Base-by-base conservation (phyloP, 2,797 vertebrate species). In the Phalloptychus januarius region DNA sequence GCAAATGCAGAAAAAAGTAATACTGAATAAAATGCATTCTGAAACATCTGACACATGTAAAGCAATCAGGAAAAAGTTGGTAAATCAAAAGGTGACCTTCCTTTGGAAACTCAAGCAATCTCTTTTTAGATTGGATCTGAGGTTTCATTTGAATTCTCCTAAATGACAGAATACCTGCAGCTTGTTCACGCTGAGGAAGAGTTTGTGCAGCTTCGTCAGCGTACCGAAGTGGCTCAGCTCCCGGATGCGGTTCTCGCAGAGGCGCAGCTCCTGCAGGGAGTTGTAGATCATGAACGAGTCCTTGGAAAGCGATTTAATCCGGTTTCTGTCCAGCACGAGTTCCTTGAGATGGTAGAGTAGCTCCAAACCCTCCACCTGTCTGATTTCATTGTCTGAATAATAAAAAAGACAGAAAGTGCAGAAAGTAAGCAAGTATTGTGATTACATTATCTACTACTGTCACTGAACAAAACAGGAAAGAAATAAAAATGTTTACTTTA, bases 321-420 rank as follows among this genome's bases (percentile, higher is more conserved):
- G 91, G 91, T 98, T 98, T 88, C 88, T 95, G 91, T 97, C 96
- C 74, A 98, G 86, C 33, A 96, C 94, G 76, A 98, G 83, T 79
- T 97, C 95, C 85, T 94, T 93, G 48, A 98, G 96, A 58, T 89
- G 86, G 2, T 82, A 75, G 81, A 98, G 92, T 44, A 95, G 95
- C 76, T 97, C 96, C 83, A 97, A 89, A 40, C 97, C 97, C 85
- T 98, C 97, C 78, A 96, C 95, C 44, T 96, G 96, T 82, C 93
- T 96, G 84, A 98, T 97, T 54, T 97, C 96, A 88, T 98, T 98
- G 54, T 95, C 96, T 97, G 84, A 2, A 44, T 7, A 80, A 5
- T 11, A 54, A 18, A 7, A 84, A 79, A 79, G 85, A 38, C 86
- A 79, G 50, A 4, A 5, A 28, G n/a, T 16, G 28, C 23, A 69